Conservation (phyloP, 2,888 invertebrate species). For the Congeria kusceri region DNA sequence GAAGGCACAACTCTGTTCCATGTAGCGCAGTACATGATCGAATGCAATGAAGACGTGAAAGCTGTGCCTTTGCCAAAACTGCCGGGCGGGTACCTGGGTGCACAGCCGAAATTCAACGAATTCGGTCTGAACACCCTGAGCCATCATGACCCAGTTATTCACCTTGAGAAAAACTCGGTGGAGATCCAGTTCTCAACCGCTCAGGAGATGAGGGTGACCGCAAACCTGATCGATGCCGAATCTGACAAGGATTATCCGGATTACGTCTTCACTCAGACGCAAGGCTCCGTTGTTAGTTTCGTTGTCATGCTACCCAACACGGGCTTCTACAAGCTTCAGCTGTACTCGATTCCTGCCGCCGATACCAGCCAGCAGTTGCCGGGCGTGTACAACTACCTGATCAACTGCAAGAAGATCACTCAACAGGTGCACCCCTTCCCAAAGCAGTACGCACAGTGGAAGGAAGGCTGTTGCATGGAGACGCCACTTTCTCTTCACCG, state of each 20-base stretch:
- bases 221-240: conserved; percentile 84
- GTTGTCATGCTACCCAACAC: conserved; percentile 77
- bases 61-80: conserved; percentile 82
- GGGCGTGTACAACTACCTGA: conserved; percentile 85
- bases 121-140: conserved; percentile 80
- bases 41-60: conserved; percentile 82
- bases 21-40: conserved; percentile 84
- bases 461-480: conserved; percentile 85
- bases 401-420: conserved; percentile 79
- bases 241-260: conserved; percentile 79
- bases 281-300: conserved; percentile 77
- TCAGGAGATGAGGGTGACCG: conserved; percentile 83
- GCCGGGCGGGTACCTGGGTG: conserved; percentile 84
- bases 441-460: conserved; percentile 86
- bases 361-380: conserved; percentile 84
- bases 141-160: conserved; percentile 84
- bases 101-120: conserved; percentile 83
- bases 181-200: conserved; percentile 77
- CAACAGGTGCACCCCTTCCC: conserved; percentile 81
- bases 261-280: conserved; percentile 80
- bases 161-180: conserved; percentile 79
- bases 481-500: conserved; percentile 79
- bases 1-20: conserved; percentile 84
- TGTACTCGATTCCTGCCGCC: conserved; percentile 82
- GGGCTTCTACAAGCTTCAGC: conserved; percentile 85